phyloP scores from a whole-genome alignment of 92 coral and sea anemone genomes.

The Palythoa heliodiscus region DNA sequence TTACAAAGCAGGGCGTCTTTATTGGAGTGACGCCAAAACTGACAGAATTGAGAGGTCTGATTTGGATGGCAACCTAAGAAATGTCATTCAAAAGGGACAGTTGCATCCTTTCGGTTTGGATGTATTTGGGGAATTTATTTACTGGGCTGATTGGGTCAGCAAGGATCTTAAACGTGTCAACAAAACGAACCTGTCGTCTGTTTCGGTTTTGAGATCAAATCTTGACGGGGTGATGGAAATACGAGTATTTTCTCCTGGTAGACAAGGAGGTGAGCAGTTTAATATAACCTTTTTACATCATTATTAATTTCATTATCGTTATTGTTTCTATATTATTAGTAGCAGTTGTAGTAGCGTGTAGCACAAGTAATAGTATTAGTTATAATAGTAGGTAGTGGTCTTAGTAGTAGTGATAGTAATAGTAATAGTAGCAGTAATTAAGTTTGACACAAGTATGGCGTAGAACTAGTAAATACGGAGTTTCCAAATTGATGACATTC shows the following conservation, averaged over 20 bases:
- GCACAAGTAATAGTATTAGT: too few relatives aligned
- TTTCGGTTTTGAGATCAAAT: constrained; percentile 65
- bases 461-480: not conserved
- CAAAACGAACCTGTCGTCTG: constrained; percentile 50
- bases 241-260: constrained; percentile 64
- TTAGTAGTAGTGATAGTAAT: not conserved
- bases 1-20: constrained; percentile 58
- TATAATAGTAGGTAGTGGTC: not conserved
- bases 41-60: constrained; percentile 64
- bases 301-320: too few relatives aligned
- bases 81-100: constrained; percentile 54
- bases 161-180: constrained; percentile 62
- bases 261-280: constrained; percentile 69
- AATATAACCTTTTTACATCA: not conserved
- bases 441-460: not conserved
- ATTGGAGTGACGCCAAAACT: constrained; percentile 83
- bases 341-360: not conserved
- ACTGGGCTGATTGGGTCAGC: constrained; percentile 88
- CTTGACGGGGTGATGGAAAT: constrained; percentile 79
- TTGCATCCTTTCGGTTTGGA: constrained; percentile 88
- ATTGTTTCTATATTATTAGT: too few relatives aligned
- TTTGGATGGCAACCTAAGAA: constrained; percentile 67
- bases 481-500: too few relatives aligned
- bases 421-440: not conserved
- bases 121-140: constrained; percentile 73